phyloP scores from a whole-genome alignment of 2,888 invertebrate species.

The Chloroclysta siterata region DNA sequence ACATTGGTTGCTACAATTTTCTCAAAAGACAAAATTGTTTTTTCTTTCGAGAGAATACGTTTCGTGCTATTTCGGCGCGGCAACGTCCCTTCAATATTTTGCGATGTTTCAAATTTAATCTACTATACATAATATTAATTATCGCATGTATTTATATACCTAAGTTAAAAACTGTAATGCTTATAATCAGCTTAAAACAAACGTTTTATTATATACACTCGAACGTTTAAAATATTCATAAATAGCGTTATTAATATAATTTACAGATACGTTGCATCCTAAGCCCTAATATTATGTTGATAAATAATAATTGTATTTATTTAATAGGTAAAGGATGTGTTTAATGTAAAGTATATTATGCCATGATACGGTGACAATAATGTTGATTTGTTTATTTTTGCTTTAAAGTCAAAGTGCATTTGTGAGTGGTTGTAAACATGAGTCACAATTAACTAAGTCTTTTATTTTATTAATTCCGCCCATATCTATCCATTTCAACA shows the following conservation, averaged over 20 bases:
- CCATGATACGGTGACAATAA: constrained; percentile 76
- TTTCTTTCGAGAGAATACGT: too few relatives aligned
- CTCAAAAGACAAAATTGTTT: too few relatives aligned
- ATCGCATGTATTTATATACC: constrained; percentile 13
- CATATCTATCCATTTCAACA: neutral
- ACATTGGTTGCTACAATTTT: too few relatives aligned
- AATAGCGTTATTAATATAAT: constrained; percentile 32
- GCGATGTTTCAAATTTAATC: neutral
- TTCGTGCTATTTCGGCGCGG: neutral
- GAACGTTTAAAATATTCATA: constrained; percentile 24
- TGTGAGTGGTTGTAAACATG: constrained; percentile 83
- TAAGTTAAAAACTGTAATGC: constrained; percentile 7
- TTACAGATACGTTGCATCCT: constrained; percentile 26
- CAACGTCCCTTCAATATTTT: too few relatives aligned
- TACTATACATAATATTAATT: neutral
- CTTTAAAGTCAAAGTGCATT: constrained; percentile 80
- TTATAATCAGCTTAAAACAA: constrained; percentile 11
- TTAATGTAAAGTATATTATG: constrained; percentile 70
- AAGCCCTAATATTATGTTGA: constrained; percentile 32
- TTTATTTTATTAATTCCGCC: constrained; percentile 54
- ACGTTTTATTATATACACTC: neutral
- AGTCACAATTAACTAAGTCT: constrained; percentile 70
- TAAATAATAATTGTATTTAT: constrained; percentile 65
- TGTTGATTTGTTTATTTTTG: constrained; percentile 74
- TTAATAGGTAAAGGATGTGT: constrained; percentile 60